Evolutionary conservation across 2,888 invertebrate species (phyloP).

Genomic region (Eupithecia inturbata): DNA sequence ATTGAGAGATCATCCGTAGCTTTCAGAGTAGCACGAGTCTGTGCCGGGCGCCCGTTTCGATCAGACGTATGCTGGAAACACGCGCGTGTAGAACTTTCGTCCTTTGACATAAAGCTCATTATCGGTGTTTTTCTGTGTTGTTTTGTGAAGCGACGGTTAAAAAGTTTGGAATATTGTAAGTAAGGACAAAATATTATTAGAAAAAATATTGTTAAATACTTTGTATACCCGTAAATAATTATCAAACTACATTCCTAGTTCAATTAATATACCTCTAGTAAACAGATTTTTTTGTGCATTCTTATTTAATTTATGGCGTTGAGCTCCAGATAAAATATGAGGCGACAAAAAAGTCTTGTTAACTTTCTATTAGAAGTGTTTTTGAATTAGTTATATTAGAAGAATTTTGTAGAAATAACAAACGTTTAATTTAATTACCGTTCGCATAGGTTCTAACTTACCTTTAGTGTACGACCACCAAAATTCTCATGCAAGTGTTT

Average conservation of each 20-base stretch:
- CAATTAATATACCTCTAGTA: background rate
- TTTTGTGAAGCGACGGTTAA: constrained; percentile 26
- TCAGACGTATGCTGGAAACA: constrained; percentile 28
- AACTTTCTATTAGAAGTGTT: background rate
- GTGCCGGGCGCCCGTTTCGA: constrained; percentile 25
- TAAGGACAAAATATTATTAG: constrained; percentile 6
- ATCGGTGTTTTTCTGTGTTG: constrained; percentile 24
- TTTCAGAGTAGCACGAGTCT: constrained; percentile 31
- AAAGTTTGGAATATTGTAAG: constrained; percentile 35
- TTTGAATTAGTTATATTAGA: background rate
- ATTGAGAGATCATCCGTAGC: constrained; percentile 23
- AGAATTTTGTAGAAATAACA: background rate
- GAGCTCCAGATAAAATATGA: background rate
- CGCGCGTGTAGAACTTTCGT: constrained; percentile 28
- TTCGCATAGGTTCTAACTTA: background rate
- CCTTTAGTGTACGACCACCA: background rate
- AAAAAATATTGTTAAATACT: background rate
- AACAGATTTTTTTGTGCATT: background rate
- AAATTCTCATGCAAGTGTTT: background rate
- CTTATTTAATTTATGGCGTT: background rate
- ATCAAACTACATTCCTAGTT: background rate
- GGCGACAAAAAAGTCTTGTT: background rate
- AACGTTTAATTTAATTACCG: background rate
- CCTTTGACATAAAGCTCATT: constrained; percentile 20
- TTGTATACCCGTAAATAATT: background rate